Base-by-base conservation (phyloP, 2,797 vertebrate species). In the Characodon lateralis region DNA sequence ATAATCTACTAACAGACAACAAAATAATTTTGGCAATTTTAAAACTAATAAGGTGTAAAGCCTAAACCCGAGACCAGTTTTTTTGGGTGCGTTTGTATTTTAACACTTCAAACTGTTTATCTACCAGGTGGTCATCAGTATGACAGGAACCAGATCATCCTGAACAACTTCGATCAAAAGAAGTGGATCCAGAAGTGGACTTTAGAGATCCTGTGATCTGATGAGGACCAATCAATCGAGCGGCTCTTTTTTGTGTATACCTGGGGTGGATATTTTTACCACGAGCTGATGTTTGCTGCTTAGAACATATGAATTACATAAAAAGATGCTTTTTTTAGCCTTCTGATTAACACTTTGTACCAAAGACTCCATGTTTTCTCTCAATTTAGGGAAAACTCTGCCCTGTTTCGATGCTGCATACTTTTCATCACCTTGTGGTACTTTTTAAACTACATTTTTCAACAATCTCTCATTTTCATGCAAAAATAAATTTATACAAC, bases 121-220 rank as follows among this genome's bases (percentile, higher is more conserved):
- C 43, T 90, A 83, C 7, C 89, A 99, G 98, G 98, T 41, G 98
- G 98, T 1, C 78, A 94, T 7, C 97, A 98, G 51, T 99, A 97
- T 6, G 98, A 99, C 86, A 96, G 95, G 5, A 95, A 96, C 87
- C 97, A 98, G 55, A 93, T 99, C 24, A 94, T 99, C 82, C 95
- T 99, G 80, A 97, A 96, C 92, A 92, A 93, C 0, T 92, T 94
- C 58, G 95, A 91, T 0, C 94, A 97, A 77, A 95, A 85, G 1
- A 98, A 96, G 89, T 24, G 88, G 71, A 96, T 88, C 0, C 98
- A 99, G 83, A 94, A 93, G 68, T 99, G 98, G 98, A 95, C 94
- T 28, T 76, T 97, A 9, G 94, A 97, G 77, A 89, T 98, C 59
- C 89, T 98, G 2, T 99, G 93, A 96, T 50, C 51, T 24, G 26